These are phyloP conservation scores for Phrynosoma blainvillii DNA, from an alignment of 2,113 vertebrate genomes.

Conservation along the genomic window DNA sequence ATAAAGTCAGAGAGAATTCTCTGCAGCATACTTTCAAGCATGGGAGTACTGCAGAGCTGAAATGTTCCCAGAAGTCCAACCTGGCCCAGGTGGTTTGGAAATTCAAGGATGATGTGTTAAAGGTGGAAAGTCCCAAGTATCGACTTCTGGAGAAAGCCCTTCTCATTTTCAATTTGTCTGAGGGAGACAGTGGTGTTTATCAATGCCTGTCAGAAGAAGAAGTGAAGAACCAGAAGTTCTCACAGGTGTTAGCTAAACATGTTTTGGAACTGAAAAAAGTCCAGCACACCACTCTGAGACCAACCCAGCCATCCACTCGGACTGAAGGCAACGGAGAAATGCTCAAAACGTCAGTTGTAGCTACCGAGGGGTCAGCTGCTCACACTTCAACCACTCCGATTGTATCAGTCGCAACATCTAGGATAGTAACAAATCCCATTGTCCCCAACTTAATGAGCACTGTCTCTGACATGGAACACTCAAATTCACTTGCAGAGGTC, in stretches of 20 bases:
- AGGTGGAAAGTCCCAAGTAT: conserved; percentile 85
- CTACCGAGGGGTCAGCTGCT: conserved; percentile 67
- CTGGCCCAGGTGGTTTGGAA: conserved; percentile 90
- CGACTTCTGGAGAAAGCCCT: conserved; percentile 83
- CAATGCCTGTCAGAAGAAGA: conserved; percentile 90
- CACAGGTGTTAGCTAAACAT: conserved; percentile 84
- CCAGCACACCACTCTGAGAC: conserved; percentile 40
- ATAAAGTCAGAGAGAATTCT: conserved; percentile 78
- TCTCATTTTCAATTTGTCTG: conserved; percentile 90
- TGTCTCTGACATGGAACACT: conserved; percentile 67
- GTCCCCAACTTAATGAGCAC: conserved; percentile 67
- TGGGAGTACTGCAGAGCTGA: conserved; percentile 89
- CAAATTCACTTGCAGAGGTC: conserved; percentile 76
- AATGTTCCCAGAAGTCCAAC: conserved; percentile 88
- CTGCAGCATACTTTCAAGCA: conserved; percentile 84
- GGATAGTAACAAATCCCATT: conserved; percentile 76
- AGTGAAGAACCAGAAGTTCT: conserved; percentile 84
- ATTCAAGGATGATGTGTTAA: conserved; percentile 78
- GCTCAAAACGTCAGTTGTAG: conserved; percentile 59
- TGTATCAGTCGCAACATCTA: conserved; percentile 65
- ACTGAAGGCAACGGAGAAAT: conserved; percentile 80
- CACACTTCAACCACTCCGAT: conserved; percentile 65
- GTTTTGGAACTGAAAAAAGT: conserved; percentile 80
- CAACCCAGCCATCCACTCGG: background rate
- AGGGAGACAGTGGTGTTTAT: conserved; percentile 88